Evolutionary conservation across 2,113 vertebrate species (phyloP).

Genomic region (Carettochelys insculpta): DNA sequence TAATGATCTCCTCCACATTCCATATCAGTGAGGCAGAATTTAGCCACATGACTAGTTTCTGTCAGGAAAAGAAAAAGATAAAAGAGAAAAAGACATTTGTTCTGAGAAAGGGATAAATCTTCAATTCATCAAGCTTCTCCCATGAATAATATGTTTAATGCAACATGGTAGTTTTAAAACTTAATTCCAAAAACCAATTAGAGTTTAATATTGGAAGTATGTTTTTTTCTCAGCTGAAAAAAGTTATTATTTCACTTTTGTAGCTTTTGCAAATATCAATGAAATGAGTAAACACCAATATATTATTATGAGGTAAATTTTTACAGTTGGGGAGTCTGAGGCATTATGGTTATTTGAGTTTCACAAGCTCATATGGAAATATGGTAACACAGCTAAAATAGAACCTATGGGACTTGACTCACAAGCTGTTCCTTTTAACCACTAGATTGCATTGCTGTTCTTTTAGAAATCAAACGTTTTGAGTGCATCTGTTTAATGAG

Average conservation of each 20-base stretch:
- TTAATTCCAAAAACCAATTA: not conserved
- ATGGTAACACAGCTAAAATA: not conserved
- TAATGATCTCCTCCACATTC: not conserved
- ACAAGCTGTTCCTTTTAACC: not conserved
- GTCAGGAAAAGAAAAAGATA: not conserved
- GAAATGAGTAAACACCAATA: not conserved
- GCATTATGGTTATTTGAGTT: not conserved
- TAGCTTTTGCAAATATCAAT: not conserved
- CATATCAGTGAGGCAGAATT: not conserved
- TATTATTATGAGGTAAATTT: too few relatives aligned
- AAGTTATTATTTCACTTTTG: not conserved
- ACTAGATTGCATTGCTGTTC: not conserved
- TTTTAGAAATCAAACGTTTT: too few relatives aligned
- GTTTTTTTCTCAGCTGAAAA: not conserved
- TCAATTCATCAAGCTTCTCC: not conserved
- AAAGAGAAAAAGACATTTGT: not conserved
- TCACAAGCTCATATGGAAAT: not conserved
- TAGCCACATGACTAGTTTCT: not conserved
- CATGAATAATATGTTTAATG: not conserved
- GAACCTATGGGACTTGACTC: not conserved
- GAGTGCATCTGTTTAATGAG: too few relatives aligned
- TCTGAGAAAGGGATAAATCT: not conserved
- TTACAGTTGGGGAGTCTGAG: not conserved
- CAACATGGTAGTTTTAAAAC: not conserved
- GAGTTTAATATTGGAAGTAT: not conserved